Evolutionary conservation across 2,888 invertebrate species (phyloP), one percentile per base, ranked within the genome.

Genomic region (Rhingia campestris): DNA sequence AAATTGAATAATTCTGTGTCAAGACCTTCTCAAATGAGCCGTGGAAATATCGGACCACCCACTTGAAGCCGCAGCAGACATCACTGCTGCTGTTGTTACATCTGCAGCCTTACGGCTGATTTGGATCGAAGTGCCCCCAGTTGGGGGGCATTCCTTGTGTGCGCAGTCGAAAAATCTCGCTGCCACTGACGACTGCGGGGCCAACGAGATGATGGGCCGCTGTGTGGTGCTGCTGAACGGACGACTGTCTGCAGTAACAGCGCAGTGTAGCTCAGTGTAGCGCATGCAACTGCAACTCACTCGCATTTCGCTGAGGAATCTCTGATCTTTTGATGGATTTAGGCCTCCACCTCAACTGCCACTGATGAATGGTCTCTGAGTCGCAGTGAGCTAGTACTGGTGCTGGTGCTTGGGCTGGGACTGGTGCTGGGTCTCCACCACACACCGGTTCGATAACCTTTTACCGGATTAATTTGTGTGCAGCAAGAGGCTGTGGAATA

Each of bases 311-410:
- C 56, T 61, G 70, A 66, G 70, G 76, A 67, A 81, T 81, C 85
- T 76, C 49, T 85, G 85, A 81, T 81, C 85, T 89, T 88, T 90
- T 88, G 88, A 88, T 91, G 90, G 90, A 90, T 90, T 90, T 88
- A 87, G 90, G 91, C 90, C 91, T 89, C 90, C 90, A 90, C 89
- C 90, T 90, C 89, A 91, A 90, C 89, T 90, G 90, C 90, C 90
- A 90, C 91, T 90, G 90, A 90, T 90, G 90, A 90, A 90, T 90
- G 90, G 90, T 89, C 89, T 88, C 56, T 49, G 51, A 63, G 58
- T 61, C 43, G 51, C 70, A 59, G 43, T 35, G 67, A 80, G 81
- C 67, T 69, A 63, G 69, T 58, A 39, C 41, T 22, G 22, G 22
- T 22, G 22, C 22, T 22, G 22, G 22, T 22, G 22, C 22, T 22